Conservation (phyloP, 37 sponge, comb jelly and placozoan genomes). For the Trichoplax adhaerens region DNA sequence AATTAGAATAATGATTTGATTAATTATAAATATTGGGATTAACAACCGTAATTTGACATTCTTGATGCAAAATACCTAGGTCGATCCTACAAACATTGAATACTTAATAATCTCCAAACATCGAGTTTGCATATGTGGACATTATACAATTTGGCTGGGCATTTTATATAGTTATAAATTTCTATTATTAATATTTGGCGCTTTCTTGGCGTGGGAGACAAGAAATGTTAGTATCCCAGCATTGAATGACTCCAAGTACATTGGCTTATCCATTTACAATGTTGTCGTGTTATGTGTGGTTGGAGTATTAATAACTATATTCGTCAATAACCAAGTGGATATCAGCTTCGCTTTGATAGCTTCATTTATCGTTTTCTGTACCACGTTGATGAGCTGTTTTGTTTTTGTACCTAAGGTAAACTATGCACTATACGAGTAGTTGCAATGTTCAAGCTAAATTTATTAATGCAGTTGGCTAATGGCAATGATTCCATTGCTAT, state of each 20-base stretch:
- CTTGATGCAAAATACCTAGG: too few relatives aligned
- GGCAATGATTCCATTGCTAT: too few relatives aligned
- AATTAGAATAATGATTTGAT: too few relatives aligned
- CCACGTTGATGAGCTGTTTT: constrained; percentile 13
- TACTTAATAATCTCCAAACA: constrained; percentile 8
- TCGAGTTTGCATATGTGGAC: too few relatives aligned
- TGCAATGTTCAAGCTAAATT: too few relatives aligned
- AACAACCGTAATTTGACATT: too few relatives aligned
- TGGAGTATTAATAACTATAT: constrained; percentile 3
- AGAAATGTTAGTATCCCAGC: constrained; percentile 13
- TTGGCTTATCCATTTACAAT: constrained; percentile 16
- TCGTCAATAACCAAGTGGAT: constrained; percentile 7
- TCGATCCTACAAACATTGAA: not conserved
- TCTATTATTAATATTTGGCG: constrained; percentile 16
- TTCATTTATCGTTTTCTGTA: constrained; percentile 10
- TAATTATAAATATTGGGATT: too few relatives aligned
- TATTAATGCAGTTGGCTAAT: too few relatives aligned
- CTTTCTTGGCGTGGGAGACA: constrained; percentile 16
- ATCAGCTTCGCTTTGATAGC: constrained; percentile 8
- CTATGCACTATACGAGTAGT: too few relatives aligned
- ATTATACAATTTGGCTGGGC: too few relatives aligned
- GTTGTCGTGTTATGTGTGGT: constrained; percentile 8
- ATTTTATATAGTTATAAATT: too few relatives aligned
- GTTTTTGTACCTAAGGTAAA: constrained; percentile 20
- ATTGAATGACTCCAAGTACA: constrained; percentile 18